Evolutionary conservation across 2,113 vertebrate genomes (phyloP).

Genomic region (Serilophus lunatus): DNA sequence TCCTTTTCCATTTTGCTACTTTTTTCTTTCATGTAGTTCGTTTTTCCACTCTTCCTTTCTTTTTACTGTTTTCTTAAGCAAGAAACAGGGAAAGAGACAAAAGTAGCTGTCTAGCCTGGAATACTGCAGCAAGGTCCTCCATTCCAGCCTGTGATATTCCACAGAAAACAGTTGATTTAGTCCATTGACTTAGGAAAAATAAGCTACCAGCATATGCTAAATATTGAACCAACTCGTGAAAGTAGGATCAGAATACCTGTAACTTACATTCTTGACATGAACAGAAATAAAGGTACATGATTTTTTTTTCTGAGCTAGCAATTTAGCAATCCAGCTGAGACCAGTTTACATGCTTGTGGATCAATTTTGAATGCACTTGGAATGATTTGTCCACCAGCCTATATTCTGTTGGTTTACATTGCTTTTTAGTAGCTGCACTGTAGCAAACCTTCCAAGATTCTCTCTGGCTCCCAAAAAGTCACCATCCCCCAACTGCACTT

Average conservation of each 20-base stretch:
- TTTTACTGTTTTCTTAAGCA: constrained; percentile 23
- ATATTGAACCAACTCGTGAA: constrained; percentile 34
- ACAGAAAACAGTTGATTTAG: constrained; percentile 60
- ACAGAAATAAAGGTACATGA: background rate
- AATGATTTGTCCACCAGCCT: background rate
- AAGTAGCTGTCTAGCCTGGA: constrained; percentile 46
- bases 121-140: background rate
- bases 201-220: constrained; percentile 27
- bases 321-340: background rate
- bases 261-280: background rate
- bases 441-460: background rate
- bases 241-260: constrained; percentile 10
- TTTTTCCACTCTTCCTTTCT: constrained; percentile 15
- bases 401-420: background rate
- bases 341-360: background rate
- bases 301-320: background rate
- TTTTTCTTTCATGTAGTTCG: constrained; percentile 46
- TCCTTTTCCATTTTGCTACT: constrained; percentile 73
- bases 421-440: background rate
- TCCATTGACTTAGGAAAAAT: constrained; percentile 55
- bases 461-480: background rate
- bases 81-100: background rate
- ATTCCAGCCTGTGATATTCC: constrained; percentile 36
- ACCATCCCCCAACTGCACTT: background rate
- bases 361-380: background rate